Evolutionary conservation across 2,888 invertebrate species (phyloP).

Genomic region (Ormyrus nitidulus): DNA sequence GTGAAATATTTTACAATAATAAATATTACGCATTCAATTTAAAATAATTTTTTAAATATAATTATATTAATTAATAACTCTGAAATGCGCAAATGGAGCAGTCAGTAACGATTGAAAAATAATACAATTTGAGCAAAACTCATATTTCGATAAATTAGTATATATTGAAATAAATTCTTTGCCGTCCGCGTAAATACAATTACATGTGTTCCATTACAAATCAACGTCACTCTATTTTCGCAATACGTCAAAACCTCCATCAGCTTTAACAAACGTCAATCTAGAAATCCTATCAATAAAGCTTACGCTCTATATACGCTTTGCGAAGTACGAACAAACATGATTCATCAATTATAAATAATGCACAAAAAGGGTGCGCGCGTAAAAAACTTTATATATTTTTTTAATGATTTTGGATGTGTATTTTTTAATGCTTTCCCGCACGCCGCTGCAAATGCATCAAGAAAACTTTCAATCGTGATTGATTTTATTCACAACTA

Average conservation of each 20-base stretch:
- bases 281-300: constrained; percentile 47
- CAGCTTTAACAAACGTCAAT: constrained; percentile 47
- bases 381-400: background rate
- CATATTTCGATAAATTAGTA: constrained; percentile 18
- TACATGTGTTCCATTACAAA: constrained; percentile 40
- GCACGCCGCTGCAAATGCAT: too few species aligned
- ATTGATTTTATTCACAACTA: too few species aligned
- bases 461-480: too few species aligned
- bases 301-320: constrained; percentile 4
- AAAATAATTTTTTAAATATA: too few species aligned
- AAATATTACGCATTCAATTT: too few species aligned
- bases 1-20: too few species aligned
- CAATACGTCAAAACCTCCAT: constrained; percentile 43
- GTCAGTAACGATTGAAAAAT: constrained; percentile 10
- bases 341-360: constrained; percentile 40
- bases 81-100: background rate
- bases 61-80: background rate
- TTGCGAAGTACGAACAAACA: constrained; percentile 8
- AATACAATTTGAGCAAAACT: background rate
- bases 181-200: constrained; percentile 32
- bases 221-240: constrained; percentile 47
- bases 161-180: constrained; percentile 15
- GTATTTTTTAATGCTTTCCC: too few species aligned
- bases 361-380: constrained; percentile 1
- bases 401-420: background rate